phyloP scores from a whole-genome alignment of 2,113 vertebrate genomes.

The Lepidothrix coronata region DNA sequence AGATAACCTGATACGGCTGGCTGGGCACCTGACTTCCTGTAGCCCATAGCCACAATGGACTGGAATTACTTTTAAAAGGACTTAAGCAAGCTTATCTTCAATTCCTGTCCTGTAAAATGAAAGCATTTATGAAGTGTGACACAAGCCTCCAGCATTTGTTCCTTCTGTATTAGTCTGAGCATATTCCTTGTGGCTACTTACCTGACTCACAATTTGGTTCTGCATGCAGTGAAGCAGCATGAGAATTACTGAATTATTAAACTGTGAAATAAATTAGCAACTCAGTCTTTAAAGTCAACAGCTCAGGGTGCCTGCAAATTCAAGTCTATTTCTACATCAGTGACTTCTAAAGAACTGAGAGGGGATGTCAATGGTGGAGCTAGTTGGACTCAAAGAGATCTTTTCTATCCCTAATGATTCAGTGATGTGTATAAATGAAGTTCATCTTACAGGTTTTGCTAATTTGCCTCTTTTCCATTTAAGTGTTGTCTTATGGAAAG shows the following conservation, averaged over 20 bases:
- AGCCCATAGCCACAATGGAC: background rate
- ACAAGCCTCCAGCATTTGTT: background rate
- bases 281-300: background rate
- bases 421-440: background rate
- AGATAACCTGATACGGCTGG: background rate
- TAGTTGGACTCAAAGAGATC: background rate
- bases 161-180: background rate
- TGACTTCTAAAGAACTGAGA: background rate
- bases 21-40: background rate
- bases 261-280: background rate
- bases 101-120: background rate
- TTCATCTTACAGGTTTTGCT: background rate
- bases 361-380: background rate
- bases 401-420: background rate
- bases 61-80: background rate
- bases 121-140: background rate
- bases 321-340: background rate
- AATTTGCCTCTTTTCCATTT: background rate
- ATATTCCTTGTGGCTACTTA: background rate
- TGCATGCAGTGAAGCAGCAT: background rate
- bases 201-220: background rate
- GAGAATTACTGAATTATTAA: background rate
- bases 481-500: background rate
- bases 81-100: fast-evolving
- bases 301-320: background rate